Base-by-base conservation (phyloP, 2,113 vertebrate genomes). In the Arvicanthis niloticus region DNA sequence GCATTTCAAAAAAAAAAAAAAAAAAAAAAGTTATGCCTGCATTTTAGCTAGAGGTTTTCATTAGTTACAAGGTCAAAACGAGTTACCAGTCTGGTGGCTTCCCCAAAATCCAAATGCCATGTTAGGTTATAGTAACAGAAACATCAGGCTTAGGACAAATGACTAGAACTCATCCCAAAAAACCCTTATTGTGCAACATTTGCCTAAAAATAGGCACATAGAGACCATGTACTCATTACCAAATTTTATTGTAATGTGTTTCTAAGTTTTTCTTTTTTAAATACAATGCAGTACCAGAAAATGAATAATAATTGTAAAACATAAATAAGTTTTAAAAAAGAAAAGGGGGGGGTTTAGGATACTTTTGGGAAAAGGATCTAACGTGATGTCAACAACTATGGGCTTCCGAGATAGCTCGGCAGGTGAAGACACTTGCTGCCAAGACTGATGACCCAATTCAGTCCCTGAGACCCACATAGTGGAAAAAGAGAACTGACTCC, bases 301-400 rank as follows among this genome's bases (percentile, higher is more conserved):
- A 53, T 88, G 92, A 88, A 72, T 75, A 62, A 76, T 56, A 56
- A 84, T 80, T 88, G 15, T 80, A 94, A 93, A 72, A 58, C 24
- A 45, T 4, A 81, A n/a, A 31, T 72, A 21, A 5, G 10, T n/a
- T 70, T 34, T 26, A 26, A 81, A 70, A 45, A 68, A 67, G 31
- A 8, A 12, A 68, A 68, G 21, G 16, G 7, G 6, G 0, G 29
- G 88, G 88, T 21, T 3, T 65, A 60, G 76, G 26, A 8, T 67
- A 56, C 26, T 42, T 24, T 73, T 72, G 37, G 42, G 24, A 37
- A 12, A 4, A 73, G 26, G 12, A 13, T 53, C 53, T 96, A 56
- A 96, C 24, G 42, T 2, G 37, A 45, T 17, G 5, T 88, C 22
- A 93, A 70, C 24, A 91, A 70, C 56, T 45, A 19, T 85, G 40